Conservation (phyloP, 2,888 invertebrate genomes). For the Lithophane leautieri region DNA sequence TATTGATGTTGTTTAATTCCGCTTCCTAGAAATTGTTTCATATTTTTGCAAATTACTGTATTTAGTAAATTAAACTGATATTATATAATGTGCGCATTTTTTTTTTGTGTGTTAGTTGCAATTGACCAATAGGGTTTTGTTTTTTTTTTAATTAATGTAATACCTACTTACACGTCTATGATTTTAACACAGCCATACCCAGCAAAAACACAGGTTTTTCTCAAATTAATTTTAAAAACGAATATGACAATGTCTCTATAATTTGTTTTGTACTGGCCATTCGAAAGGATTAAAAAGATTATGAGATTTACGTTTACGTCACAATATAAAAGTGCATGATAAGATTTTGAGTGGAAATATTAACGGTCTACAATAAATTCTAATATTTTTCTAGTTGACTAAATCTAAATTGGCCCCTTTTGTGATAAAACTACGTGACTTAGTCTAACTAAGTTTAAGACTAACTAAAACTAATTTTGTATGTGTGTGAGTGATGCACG, state of each 20-base stretch:
- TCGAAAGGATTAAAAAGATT: background rate
- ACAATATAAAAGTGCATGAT: constrained; percentile 66
- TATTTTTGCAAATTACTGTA: background rate
- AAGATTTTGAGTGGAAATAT: constrained; percentile 64
- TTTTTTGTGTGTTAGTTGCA: constrained; percentile 1
- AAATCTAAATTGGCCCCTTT: constrained; percentile 86
- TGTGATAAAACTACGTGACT: constrained; percentile 80
- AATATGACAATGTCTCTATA: no score
- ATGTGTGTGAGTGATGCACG: constrained; percentile 60
- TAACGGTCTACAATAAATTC: constrained; percentile 61
- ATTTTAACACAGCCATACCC: constrained; percentile 12
- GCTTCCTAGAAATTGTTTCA: no score
- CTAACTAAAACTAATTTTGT: constrained; percentile 51
- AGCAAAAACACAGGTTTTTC: background rate
- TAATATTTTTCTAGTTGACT: constrained; percentile 70
- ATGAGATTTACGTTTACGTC: constrained; percentile 16
- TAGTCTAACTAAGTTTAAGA: constrained; percentile 57
- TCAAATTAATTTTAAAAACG: background rate
- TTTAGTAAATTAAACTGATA: background rate
- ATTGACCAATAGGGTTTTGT: background rate
- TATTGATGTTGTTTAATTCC: background rate
- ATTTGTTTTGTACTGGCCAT: background rate
- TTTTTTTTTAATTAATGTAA: background rate
- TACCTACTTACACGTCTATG: background rate
- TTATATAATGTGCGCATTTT: background rate